These are phyloP conservation scores for Dilophus febrilis DNA, from an alignment of 2,888 invertebrate species.

Conservation along the genomic window DNA sequence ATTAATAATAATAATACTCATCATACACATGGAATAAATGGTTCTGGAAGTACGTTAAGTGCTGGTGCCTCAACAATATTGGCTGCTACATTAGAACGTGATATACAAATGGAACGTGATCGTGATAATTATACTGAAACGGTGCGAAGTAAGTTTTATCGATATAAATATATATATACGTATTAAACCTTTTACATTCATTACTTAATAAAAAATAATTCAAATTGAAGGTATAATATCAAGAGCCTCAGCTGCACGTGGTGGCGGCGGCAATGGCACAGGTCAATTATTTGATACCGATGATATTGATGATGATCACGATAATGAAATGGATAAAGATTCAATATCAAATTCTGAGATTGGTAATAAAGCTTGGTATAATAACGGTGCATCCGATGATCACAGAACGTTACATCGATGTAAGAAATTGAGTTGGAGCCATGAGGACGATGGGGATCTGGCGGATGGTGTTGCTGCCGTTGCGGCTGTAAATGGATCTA, in stretches of 20 bases:
- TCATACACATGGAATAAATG: conserved; percentile 26
- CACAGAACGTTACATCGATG: conserved; percentile 32
- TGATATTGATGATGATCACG: conserved; percentile 19
- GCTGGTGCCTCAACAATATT: conserved; percentile 42
- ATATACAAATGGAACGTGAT: conserved; percentile 26
- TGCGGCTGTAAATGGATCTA: not conserved
- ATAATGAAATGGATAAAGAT: conserved; percentile 29
- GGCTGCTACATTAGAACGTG: conserved; percentile 34
- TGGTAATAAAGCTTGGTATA: not conserved
- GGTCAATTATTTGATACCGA: too few species aligned
- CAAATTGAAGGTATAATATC: conserved; percentile 31
- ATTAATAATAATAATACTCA: conserved; percentile 15
- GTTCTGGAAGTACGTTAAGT: conserved; percentile 37
- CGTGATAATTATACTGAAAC: conserved; percentile 34
- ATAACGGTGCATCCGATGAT: conserved; percentile 28
- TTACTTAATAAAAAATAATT: not conserved
- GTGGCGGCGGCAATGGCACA: conserved; percentile 13
- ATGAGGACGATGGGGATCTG: conserved; percentile 24
- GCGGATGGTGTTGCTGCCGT: not conserved
- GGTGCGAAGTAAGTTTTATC: conserved; percentile 35
- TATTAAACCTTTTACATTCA: not conserved
- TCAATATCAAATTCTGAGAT: conserved; percentile 18
- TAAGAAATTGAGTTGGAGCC: conserved; percentile 66
- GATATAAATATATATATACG: not conserved
- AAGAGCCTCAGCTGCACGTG: conserved; percentile 24